Conservation (phyloP, 2,797 vertebrate species). For the Cercopithecus petaurista region DNA sequence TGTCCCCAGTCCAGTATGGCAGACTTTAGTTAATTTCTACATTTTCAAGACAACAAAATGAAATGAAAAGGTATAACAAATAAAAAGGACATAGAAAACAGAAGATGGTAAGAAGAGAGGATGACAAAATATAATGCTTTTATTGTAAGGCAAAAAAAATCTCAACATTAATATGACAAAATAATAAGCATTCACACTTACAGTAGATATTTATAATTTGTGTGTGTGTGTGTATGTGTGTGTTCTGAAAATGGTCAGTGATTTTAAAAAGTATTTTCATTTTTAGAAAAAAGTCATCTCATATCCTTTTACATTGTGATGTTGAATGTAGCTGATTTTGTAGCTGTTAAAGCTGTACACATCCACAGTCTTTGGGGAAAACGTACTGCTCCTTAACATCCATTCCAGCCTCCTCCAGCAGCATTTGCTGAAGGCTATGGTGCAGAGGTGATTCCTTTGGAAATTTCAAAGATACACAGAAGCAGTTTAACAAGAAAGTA, state of each 20-base stretch:
- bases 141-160: neutral
- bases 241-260: slow-evolving; percentile 42
- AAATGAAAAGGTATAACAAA: neutral
- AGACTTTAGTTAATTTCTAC: neutral
- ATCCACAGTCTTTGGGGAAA: slow-evolving; percentile 56
- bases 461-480: slow-evolving; percentile 69
- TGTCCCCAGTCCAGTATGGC: neutral
- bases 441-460: slow-evolving; percentile 68
- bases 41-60: neutral
- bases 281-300: slow-evolving; percentile 55
- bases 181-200: neutral
- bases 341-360: slow-evolving; percentile 41
- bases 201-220: neutral
- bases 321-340: slow-evolving; percentile 46
- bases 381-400: neutral
- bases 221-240: neutral
- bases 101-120: neutral
- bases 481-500: slow-evolving; percentile 71
- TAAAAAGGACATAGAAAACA: slow-evolving; percentile 8
- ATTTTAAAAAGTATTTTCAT: slow-evolving; percentile 38
- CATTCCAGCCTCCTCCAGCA: neutral
- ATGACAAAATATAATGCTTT: neutral
- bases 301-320: slow-evolving; percentile 28
- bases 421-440: slow-evolving; percentile 61
- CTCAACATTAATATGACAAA: slow-evolving; percentile 2